Conservation (phyloP, 2,113 vertebrate genomes). For the Equus przewalskii region DNA sequence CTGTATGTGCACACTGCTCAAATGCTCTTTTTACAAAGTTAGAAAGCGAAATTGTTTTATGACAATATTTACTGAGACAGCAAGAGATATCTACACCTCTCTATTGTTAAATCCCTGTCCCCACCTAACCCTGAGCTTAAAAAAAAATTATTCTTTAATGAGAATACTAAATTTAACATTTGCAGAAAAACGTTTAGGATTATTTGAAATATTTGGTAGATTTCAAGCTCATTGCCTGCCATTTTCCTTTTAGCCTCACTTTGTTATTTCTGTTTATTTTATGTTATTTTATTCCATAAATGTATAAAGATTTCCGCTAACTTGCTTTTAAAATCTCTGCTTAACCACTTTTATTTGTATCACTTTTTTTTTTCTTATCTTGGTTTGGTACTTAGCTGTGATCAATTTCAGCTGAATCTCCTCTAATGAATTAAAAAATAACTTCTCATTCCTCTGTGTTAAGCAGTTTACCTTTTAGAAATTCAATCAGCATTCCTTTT, state of each 20-base stretch:
- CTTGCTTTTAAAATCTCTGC: constrained; percentile 63
- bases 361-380: constrained; percentile 61
- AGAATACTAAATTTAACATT: constrained; percentile 28
- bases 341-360: constrained; percentile 59
- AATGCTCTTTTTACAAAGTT: constrained; percentile 25
- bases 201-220: constrained; percentile 58
- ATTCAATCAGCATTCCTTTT: constrained; percentile 28
- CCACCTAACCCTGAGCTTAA: neutral
- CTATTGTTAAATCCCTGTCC: neutral
- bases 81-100: constrained; percentile 13
- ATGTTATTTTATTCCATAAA: constrained; percentile 70
- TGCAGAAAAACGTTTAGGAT: constrained; percentile 9
- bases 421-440: constrained; percentile 70
- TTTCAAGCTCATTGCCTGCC: constrained; percentile 37
- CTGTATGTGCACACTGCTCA: neutral
- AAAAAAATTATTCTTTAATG: constrained; percentile 25
- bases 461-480: constrained; percentile 68
- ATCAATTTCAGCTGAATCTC: constrained; percentile 85
- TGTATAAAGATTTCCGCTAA: constrained; percentile 54
- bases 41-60: constrained; percentile 60
- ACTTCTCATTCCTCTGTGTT: constrained; percentile 58
- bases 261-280: constrained; percentile 75
- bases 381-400: constrained; percentile 72
- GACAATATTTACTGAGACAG: constrained; percentile 43
- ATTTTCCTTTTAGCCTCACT: constrained; percentile 67